Base-by-base conservation (phyloP, 2,113 vertebrate species). In the Emberiza fucata region DNA sequence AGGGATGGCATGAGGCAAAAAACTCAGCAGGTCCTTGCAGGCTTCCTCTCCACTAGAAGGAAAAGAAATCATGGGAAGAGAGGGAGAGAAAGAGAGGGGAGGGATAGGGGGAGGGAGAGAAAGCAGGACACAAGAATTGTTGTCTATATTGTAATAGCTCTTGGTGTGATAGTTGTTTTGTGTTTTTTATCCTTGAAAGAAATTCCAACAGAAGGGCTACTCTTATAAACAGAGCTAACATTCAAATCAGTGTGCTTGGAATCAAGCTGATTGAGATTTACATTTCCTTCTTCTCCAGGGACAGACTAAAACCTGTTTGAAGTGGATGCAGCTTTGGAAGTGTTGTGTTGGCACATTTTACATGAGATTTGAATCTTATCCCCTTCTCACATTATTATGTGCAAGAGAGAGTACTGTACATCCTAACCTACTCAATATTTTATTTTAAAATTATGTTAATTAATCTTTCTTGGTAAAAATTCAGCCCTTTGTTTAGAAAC, bases 131-230 rank as follows among this genome's bases (percentile, higher is more conserved):
- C 8, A 60, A 57, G 18, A 50, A 63, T 39, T 45, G 28, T 85
- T 85, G 54, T 12, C 21, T 91, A 4, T 64, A 37, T 54, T 78
- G 5, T 64, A 56, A 35, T 28, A 66, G 29, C 18, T 86, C 37
- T 77, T 16, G 22, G 4, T 47, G 28, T 48, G 56, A 24, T 0
- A 0, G 31, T 12, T 64, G 1, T 21, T 53, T 18, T 8, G 1
- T 80, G 56, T 77, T 63, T 12, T 39, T 45, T 4, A 42, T 39
- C 50, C 54, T 60, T 2, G 8, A 65, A 79, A 88, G 77, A 70
- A 48, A 8, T 48, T 57, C 8, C 12, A 19, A 16, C 14, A 48
- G 35, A 80, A 75, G 7, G 27, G 3, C 25, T 90, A 33, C 25
- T 70, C 29, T 63, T 70, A 53, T 19, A 61, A 92, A 59, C 8